These are phyloP conservation scores for Drosophila kohkoa DNA, from an alignment of 1,140 invertebrate species.

Conservation along the genomic window DNA sequence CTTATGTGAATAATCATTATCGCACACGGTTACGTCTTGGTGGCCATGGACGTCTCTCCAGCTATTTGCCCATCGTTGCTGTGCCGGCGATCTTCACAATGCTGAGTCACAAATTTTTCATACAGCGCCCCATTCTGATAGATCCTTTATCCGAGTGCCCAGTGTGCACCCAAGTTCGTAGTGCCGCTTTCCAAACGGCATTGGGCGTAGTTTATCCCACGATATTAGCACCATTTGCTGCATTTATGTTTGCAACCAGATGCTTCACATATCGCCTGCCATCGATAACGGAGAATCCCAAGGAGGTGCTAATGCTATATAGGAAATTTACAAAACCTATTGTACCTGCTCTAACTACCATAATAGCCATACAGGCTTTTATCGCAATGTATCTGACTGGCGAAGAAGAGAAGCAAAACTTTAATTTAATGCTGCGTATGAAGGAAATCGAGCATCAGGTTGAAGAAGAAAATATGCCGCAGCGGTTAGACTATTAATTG, in stretches of 20 bases:
- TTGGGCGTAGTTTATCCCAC: conserved; percentile 84
- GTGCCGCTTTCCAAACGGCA: conserved; percentile 79
- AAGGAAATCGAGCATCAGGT: conserved; percentile 68
- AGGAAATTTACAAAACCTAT: conserved; percentile 83
- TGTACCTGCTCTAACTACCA: conserved; percentile 70
- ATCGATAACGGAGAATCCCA: conserved; percentile 83
- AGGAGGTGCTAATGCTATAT: conserved; percentile 81
- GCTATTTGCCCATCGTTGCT: conserved; percentile 84
- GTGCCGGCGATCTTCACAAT: conserved; percentile 84
- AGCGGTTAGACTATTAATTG: conserved; percentile 54
- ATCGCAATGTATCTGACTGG: conserved; percentile 84
- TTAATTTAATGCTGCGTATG: conserved; percentile 74
- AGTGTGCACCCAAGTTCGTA: conserved; percentile 83
- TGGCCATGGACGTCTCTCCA: conserved; percentile 78
- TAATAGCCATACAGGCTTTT: conserved; percentile 84
- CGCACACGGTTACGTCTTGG: conserved; percentile 78
- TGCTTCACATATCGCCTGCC: conserved; percentile 85
- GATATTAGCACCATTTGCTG: conserved; percentile 84
- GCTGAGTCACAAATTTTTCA: conserved; percentile 83
- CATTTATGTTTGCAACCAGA: conserved; percentile 85
- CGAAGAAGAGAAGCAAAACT: conserved; percentile 82
- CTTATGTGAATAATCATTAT: conserved; percentile 85
- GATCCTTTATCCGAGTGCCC: conserved; percentile 81
- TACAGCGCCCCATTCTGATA: conserved; percentile 81
- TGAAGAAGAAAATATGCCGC: conserved; percentile 51